Evolutionary conservation across 2,797 vertebrate species (phyloP).

Genomic region (Rallus crepitans): DNA sequence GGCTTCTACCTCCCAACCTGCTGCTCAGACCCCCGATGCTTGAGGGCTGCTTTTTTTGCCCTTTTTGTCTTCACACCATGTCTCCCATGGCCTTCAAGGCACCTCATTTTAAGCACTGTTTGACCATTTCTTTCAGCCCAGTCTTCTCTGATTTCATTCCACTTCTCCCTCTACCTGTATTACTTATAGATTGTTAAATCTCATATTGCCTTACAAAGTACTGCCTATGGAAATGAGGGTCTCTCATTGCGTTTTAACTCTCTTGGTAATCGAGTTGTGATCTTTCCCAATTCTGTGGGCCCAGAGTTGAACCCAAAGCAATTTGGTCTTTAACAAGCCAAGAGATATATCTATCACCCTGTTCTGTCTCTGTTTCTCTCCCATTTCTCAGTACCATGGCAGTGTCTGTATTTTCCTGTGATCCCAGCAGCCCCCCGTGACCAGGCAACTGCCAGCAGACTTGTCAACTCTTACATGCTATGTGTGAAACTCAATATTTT

Average conservation of each 20-base stretch:
- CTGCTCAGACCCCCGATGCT: background rate
- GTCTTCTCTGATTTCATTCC: background rate
- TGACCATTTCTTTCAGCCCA: background rate
- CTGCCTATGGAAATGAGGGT: background rate
- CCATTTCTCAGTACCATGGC: background rate
- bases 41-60: background rate
- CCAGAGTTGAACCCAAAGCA: background rate
- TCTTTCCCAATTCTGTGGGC: background rate
- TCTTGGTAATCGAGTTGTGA: background rate
- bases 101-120: background rate
- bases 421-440: background rate
- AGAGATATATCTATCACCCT: background rate
- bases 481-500: conserved; percentile 71
- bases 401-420: background rate
- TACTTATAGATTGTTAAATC: background rate
- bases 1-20: background rate
- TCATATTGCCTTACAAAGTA: background rate
- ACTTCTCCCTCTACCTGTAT: background rate
- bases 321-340: background rate
- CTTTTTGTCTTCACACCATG: background rate
- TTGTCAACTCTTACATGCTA: conserved; percentile 58
- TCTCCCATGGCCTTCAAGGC: background rate
- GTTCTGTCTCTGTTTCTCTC: background rate
- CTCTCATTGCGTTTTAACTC: background rate
- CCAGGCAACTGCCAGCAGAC: conserved; percentile 59